These are phyloP conservation scores for Chloropsis hardwickii DNA, from an alignment of 2,113 vertebrate species.

Conservation along the genomic window DNA sequence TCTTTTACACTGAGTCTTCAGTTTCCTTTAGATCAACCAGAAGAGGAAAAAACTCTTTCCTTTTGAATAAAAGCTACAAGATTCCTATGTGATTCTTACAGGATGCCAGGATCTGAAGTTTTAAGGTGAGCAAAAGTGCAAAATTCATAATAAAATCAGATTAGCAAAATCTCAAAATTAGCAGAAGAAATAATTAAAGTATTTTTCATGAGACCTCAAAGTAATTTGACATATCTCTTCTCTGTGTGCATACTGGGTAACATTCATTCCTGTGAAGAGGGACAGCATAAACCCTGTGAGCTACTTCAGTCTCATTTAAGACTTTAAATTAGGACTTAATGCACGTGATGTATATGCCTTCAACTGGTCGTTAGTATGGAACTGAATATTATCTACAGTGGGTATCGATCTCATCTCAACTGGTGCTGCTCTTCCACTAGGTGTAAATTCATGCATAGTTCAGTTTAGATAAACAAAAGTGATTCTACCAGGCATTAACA, in stretches of 20 bases:
- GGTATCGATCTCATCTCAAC: neutral
- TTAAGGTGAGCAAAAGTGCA: neutral
- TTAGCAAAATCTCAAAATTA: neutral
- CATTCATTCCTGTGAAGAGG: neutral
- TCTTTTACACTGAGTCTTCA: neutral
- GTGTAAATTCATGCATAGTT: constrained; percentile 22
- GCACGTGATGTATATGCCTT: neutral
- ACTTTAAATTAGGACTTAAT: neutral
- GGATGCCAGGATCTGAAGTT: neutral
- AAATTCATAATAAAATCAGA: neutral
- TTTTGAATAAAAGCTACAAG: neutral
- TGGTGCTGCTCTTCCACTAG: neutral
- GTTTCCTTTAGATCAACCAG: neutral
- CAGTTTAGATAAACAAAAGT: constrained; percentile 11
- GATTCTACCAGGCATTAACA: neutral
- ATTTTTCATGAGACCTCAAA: neutral
- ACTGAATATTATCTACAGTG: neutral
- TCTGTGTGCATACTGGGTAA: neutral
- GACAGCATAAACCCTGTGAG: neutral
- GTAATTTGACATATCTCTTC: neutral
- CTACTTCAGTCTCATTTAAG: neutral
- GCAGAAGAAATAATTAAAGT: neutral
- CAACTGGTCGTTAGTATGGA: neutral
- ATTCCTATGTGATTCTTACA: neutral
- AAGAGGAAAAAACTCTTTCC: neutral